Base-by-base conservation (phyloP, 2,113 vertebrate species). In the Pungitius pungitius region DNA sequence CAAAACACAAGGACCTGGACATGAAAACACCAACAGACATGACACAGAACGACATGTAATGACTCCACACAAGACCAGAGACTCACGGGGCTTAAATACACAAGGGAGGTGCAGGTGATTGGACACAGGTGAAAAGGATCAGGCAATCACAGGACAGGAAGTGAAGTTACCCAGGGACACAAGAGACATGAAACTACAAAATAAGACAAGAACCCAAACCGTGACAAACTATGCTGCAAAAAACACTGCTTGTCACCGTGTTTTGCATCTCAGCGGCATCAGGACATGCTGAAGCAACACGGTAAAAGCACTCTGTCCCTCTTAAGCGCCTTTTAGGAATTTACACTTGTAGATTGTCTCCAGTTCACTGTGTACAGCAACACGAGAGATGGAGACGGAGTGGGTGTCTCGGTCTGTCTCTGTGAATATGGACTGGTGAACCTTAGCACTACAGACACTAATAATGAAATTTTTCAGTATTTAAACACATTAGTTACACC, bases 201-300 rank as follows among this genome's bases (percentile, higher is more conserved):
- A n/a, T n/a, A n/a, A n/a, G n/a, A n/a, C n/a, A n/a, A n/a, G n/a
- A n/a, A n/a, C n/a, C n/a, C n/a, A n/a, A n/a, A n/a, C n/a, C n/a
- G n/a, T n/a, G n/a, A 81, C 63, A 81, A 20, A 58, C 24, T 12
- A 69, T 22, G 72, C 63, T 39, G 40, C 35, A 80, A 77, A 52
- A 82, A 80, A 65, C 37, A 82, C 33, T 45, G 59, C n/a, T 60
- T 77, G 63, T 81, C 62, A 70, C 78, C 12, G 7, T 61, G 45
- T 75, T 78, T 42, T 84, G 59, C 60, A 56, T 73, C 69, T 81
- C 77, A 54, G 72, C 6, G 26, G 77, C 33, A 84, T 71, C 43
- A 68, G 43, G 43, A 70, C 67, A 56, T 22, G 64, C 18, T 57
- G 79, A 17, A 70, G 47, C 61, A 73, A 67, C 45, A 75, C 14